Conservation (phyloP, 1,140 invertebrate genomes). For the Venturia canescens region DNA sequence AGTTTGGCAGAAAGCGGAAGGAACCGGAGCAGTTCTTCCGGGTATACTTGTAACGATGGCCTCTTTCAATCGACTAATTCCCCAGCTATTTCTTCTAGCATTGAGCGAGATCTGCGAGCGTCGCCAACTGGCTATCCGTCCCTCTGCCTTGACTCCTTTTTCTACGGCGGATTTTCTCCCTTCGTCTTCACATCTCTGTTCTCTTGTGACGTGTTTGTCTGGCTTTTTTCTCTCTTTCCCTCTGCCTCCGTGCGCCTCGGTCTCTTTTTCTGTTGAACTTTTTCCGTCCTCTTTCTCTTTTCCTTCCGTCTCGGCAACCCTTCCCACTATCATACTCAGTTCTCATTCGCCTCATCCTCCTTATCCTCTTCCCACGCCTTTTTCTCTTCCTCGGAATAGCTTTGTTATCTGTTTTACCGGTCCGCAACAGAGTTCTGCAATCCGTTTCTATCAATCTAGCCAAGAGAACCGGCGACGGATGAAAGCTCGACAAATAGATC, state of each 20-base stretch:
- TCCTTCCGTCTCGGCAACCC: conserved; percentile 17
- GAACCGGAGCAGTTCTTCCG: conserved; percentile 15
- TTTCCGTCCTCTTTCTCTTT: conserved; percentile 12
- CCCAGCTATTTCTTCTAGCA: conserved; percentile 44
- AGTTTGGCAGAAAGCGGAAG: conserved; percentile 34
- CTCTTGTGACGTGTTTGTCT: conserved; percentile 4
- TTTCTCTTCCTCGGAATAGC: conserved; percentile 63
- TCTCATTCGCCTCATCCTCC: conserved; percentile 23
- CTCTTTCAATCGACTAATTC: conserved; percentile 50
- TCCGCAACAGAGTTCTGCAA: conserved; percentile 63
- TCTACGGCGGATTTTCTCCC: conserved; percentile 20
- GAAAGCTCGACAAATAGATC: conserved; percentile 66
- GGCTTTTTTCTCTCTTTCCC: not conserved
- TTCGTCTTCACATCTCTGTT: not conserved
- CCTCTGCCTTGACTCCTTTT: conserved; percentile 23
- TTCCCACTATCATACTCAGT: conserved; percentile 1
- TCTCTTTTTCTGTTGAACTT: not conserved
- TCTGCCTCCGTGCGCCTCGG: not conserved
- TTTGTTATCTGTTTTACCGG: conserved; percentile 68
- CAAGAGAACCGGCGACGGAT: conserved; percentile 57
- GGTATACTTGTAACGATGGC: conserved; percentile 23
- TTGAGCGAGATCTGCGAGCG: conserved; percentile 25
- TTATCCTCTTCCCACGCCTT: conserved; percentile 29
- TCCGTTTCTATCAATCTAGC: conserved; percentile 68
- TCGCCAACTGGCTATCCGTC: conserved; percentile 34